Conservation (phyloP, 2,888 invertebrate species). For the Podabrus alpinus region DNA sequence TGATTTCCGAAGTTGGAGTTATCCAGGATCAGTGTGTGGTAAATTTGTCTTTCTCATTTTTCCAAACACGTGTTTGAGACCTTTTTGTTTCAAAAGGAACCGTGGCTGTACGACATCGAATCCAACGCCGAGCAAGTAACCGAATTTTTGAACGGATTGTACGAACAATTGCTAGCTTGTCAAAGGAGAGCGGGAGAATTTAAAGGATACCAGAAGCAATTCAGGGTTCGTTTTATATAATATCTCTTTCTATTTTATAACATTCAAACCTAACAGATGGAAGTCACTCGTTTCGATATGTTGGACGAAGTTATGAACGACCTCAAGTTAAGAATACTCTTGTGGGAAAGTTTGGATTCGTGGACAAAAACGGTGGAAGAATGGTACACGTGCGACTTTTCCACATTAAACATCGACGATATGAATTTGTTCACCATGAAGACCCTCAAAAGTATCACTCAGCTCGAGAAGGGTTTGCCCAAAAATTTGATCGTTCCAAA, state of each 20-base stretch:
- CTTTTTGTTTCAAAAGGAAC: slow-evolving; percentile 61
- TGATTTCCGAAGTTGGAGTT: slow-evolving; percentile 73
- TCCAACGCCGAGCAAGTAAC: slow-evolving; percentile 71
- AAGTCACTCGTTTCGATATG: slow-evolving; percentile 80
- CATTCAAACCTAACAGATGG: slow-evolving; percentile 61
- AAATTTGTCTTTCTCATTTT: slow-evolving; percentile 35
- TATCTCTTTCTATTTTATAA: not conserved
- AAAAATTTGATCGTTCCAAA: slow-evolving; percentile 77
- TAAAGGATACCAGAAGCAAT: slow-evolving; percentile 81
- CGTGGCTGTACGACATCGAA: slow-evolving; percentile 72
- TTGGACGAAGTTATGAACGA: slow-evolving; percentile 80
- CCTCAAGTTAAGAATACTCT: slow-evolving; percentile 75
- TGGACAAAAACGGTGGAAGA: slow-evolving; percentile 71
- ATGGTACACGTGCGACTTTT: slow-evolving; percentile 70
- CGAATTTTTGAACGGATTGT: slow-evolving; percentile 66
- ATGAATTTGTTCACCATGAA: slow-evolving; percentile 68
- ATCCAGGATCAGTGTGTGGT: slow-evolving; percentile 75
- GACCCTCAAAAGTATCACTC: slow-evolving; percentile 73
- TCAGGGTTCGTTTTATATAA: slow-evolving; percentile 63
- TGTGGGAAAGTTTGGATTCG: slow-evolving; percentile 78
- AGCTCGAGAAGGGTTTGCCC: slow-evolving; percentile 84
- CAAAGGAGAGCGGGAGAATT: slow-evolving; percentile 74
- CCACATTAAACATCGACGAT: slow-evolving; percentile 72
- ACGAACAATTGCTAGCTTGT: slow-evolving; percentile 66
- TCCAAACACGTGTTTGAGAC: not conserved